Conservation (phyloP, 1,140 invertebrate species). For the Conopomorpha cramerella region DNA sequence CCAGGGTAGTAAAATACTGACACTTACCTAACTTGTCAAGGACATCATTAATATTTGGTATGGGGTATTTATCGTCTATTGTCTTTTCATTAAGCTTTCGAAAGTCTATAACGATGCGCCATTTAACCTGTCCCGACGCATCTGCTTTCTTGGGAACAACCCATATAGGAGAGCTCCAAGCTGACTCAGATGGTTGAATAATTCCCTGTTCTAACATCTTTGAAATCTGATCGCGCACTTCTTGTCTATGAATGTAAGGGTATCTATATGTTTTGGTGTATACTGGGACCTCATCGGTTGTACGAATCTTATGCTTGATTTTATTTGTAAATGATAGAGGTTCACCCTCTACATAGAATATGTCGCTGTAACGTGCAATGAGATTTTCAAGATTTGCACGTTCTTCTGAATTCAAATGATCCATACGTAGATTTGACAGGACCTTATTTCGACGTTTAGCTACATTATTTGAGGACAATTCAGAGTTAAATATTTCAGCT, state of each 20-base stretch:
- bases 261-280: constrained; percentile 3
- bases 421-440: constrained; percentile 6
- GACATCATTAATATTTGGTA: too few relatives aligned
- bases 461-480: background rate
- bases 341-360: too few relatives aligned
- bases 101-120: constrained; percentile 19
- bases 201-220: constrained; percentile 16
- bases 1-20: background rate
- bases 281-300: constrained; percentile 5
- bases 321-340: constrained; percentile 4
- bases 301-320: constrained; percentile 12
- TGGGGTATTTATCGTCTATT: too few relatives aligned
- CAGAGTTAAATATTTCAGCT: constrained; percentile 7
- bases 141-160: too few relatives aligned
- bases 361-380: constrained; percentile 5
- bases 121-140: constrained; percentile 5
- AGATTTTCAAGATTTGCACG: constrained; percentile 5
- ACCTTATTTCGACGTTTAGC: background rate
- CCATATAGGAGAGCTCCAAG: constrained; percentile 16
- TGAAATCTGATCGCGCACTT: constrained; percentile 9
- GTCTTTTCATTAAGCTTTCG: too few relatives aligned
- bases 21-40: too few relatives aligned
- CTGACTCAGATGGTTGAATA: constrained; percentile 16
- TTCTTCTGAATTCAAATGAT: constrained; percentile 8
- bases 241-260: constrained; percentile 9